phyloP scores from a whole-genome alignment of 2,113 vertebrate species.

The Enhydra lutris region DNA sequence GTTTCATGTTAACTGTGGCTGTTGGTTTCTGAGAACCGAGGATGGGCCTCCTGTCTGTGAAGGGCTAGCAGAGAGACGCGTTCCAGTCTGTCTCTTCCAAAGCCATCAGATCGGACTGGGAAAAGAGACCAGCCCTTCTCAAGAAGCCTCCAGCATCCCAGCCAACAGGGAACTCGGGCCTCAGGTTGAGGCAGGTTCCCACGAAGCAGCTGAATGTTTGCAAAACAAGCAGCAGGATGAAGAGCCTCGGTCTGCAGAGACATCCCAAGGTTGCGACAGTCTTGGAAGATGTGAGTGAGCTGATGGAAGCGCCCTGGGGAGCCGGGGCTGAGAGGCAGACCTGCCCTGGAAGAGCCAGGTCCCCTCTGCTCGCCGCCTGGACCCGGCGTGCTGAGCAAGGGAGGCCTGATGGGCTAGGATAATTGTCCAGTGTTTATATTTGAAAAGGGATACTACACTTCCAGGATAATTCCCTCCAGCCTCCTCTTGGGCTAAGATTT shows the following conservation, averaged over 20 bases:
- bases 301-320: background rate
- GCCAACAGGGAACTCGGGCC: conserved; percentile 32
- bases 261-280: conserved; percentile 40
- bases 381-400: background rate
- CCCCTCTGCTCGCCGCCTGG: background rate
- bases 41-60: background rate
- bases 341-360: background rate
- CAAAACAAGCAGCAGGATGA: conserved; percentile 49
- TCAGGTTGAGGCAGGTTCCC: conserved; percentile 68
- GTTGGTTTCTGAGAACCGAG: background rate
- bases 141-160: background rate
- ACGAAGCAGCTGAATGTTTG: conserved; percentile 55
- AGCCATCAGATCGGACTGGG: background rate
- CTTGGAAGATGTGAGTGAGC: conserved; percentile 28
- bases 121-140: background rate
- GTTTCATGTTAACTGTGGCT: background rate
- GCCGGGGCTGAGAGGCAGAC: background rate
- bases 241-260: conserved; percentile 6
- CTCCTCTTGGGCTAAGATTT: conserved; percentile 79
- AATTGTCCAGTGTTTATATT: conserved; percentile 79
- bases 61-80: background rate
- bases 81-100: background rate
- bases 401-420: conserved; percentile 38
- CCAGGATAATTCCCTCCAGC: conserved; percentile 76
- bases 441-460: conserved; percentile 82